phyloP scores from a whole-genome alignment of 2,113 vertebrate species.

The Pomatorhinus ruficollis region DNA sequence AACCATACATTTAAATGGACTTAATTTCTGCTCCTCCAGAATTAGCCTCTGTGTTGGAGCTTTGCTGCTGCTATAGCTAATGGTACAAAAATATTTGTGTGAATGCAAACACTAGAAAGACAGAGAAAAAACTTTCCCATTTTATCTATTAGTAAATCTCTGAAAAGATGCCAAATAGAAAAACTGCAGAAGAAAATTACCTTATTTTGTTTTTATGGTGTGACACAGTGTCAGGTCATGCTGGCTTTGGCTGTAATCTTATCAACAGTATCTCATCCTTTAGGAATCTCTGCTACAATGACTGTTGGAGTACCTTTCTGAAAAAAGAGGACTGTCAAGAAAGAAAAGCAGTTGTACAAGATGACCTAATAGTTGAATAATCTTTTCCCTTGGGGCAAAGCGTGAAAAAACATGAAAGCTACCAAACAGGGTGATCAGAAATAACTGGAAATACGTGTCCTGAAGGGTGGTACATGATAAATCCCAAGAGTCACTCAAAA shows the following conservation, averaged over 20 bases:
- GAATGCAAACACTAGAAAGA: not conserved
- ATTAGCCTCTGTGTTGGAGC: not conserved
- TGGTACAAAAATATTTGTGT: not conserved
- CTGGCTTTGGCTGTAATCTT: not conserved
- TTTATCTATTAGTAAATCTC: not conserved
- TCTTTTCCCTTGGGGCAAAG: constrained; percentile 40
- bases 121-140: not conserved
- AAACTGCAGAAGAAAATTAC: not conserved
- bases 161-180: not conserved
- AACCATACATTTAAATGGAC: not conserved
- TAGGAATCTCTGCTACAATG: not conserved
- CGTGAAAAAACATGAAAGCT: constrained; percentile 34
- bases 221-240: not conserved
- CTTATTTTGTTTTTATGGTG: not conserved
- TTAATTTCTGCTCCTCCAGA: accelerated
- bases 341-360: not conserved
- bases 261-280: not conserved
- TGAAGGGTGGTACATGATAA: not conserved
- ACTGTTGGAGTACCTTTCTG: not conserved
- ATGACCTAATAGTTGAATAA: constrained; percentile 38
- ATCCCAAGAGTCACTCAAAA: not conserved
- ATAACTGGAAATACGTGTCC: constrained; percentile 39
- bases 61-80: not conserved
- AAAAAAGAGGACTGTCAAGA: not conserved
- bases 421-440: constrained; percentile 34